Evolutionary conservation across 2,888 invertebrate genomes (phyloP).

Genomic region (Conus canariensis): DNA sequence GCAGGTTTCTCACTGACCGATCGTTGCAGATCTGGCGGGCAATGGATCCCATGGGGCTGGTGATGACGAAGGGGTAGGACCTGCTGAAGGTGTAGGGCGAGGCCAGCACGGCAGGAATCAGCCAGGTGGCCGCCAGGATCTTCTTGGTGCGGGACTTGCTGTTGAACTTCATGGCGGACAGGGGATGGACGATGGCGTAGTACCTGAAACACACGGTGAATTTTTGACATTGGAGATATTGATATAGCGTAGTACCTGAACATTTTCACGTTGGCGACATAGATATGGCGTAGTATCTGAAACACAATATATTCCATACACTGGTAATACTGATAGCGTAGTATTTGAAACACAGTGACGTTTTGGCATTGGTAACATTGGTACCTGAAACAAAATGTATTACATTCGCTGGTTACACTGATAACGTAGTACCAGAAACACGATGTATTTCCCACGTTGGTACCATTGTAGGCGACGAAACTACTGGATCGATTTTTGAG

Average conservation of each 20-base stretch:
- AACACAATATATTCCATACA: too few species aligned
- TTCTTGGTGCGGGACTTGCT: conserved; percentile 76
- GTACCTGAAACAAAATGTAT: too few species aligned
- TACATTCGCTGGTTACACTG: too few species aligned
- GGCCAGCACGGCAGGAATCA: conserved; percentile 69
- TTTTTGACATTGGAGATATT: conserved; percentile 50
- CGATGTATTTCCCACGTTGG: too few species aligned
- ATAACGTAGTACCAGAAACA: too few species aligned
- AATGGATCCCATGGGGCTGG: conserved; percentile 76
- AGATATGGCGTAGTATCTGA: too few species aligned
- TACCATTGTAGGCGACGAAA: too few species aligned
- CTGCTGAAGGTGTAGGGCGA: conserved; percentile 66
- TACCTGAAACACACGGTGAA: conserved; percentile 73
- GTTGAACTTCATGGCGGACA: conserved; percentile 77
- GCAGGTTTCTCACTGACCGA: conserved; percentile 68
- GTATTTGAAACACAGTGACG: too few species aligned
- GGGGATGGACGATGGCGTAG: conserved; percentile 80
- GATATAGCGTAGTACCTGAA: neutral
- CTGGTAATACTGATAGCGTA: too few species aligned
- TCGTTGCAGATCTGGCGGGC: conserved; percentile 78
- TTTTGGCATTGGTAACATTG: too few species aligned
- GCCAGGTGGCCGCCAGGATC: conserved; percentile 78
- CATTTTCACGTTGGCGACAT: too few species aligned
- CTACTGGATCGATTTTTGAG: too few species aligned
- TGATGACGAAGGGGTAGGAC: conserved; percentile 67